Evolutionary conservation across 2,113 vertebrate species (phyloP), one percentile per base, ranked within the genome.

Genomic region (Rhipidura dahli): DNA sequence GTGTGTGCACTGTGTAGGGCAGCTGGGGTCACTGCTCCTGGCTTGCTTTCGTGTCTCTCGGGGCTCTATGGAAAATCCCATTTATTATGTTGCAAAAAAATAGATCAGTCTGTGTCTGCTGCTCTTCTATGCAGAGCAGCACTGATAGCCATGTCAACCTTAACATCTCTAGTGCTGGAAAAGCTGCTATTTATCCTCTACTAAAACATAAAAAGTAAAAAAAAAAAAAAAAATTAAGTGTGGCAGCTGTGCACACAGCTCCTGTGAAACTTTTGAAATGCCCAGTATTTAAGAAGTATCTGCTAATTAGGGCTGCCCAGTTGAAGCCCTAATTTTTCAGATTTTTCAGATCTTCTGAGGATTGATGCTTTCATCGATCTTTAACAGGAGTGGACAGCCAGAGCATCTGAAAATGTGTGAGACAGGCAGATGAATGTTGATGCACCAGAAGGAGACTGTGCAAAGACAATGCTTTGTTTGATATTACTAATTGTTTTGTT

Each of bases 401-500:
- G 57, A 89, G 59, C 83, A 87, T 79, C 54, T 54, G 70, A 89
- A 94, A 95, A 76, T 89, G 89, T 85, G 50, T 4, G 51, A 91
- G 73, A 72, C 31, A 82, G 70, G 30, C 13, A 2, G 57, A 83
- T 47, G 75, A 85, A 88, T 87, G 59, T 47, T 83, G 82, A 96
- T 72, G 68, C 53, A 86, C 42, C 47, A 77, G 83, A 80, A 60
- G 64, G 82, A 83, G 40, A 80, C 17, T 13, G 37, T 30, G 54
- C 42, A 83, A 75, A 75, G 56, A 80, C 78, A 90, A 83, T 45
- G 59, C 40, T 90, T 90, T 80, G 88, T 86, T 88, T 92, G 64
- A 78, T 75, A 89, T 94, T 71, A 39, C 54, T 97, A 95, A 96
- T 87, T 94, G 72, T 93, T 95, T 88, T 96, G 51, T 45, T 94